Evolutionary conservation across 2,113 vertebrate species (phyloP).

Genomic region (Gallinago media): DNA sequence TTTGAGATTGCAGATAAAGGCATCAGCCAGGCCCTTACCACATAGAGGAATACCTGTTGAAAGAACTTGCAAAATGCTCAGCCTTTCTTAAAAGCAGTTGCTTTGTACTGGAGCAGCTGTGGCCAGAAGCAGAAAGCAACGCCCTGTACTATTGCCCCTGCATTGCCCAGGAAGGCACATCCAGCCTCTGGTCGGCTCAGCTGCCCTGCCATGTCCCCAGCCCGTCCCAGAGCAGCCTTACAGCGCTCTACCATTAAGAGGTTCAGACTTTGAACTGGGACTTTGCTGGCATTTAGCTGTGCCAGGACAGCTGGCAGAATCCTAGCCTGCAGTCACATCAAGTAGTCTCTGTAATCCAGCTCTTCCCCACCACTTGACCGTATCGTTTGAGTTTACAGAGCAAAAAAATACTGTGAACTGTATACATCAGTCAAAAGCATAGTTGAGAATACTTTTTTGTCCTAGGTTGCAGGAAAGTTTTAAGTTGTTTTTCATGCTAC

Average conservation of each 20-base stretch:
- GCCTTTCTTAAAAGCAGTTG: not conserved
- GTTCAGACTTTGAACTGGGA: not conserved
- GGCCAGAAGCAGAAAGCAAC: not conserved
- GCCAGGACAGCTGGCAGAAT: not conserved
- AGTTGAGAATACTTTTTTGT: not conserved
- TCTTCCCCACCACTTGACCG: not conserved
- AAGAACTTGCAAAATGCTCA: not conserved
- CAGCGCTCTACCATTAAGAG: rapidly evolving
- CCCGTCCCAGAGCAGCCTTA: not conserved
- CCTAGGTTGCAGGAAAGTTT: not conserved
- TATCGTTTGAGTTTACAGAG: not conserved
- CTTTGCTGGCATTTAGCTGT: not conserved
- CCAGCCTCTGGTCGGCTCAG: not conserved
- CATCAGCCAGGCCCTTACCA: not conserved
- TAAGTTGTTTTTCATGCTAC: not conserved
- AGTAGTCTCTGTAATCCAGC: not conserved
- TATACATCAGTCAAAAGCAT: not conserved
- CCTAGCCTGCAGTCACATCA: not conserved
- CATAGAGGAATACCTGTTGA: not conserved
- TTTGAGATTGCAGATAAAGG: not conserved
- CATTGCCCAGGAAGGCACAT: not conserved
- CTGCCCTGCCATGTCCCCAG: not conserved
- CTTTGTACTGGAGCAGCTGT: not conserved
- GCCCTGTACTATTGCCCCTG: not conserved
- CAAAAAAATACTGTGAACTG: not conserved